Conservation (phyloP, 2,888 invertebrate species). For the Eutolmus rufibarbis region DNA sequence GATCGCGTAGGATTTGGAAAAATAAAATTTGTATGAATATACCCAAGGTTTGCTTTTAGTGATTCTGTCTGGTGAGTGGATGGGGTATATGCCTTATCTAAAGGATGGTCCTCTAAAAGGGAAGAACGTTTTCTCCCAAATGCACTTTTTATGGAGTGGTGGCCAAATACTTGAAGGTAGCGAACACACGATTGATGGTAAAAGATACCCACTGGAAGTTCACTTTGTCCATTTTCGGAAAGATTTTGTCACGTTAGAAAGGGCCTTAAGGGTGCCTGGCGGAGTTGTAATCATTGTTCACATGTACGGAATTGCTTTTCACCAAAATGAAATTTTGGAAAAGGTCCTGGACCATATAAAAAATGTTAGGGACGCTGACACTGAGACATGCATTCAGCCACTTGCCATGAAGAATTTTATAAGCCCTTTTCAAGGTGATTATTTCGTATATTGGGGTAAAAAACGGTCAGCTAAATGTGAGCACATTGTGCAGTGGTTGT, state of each 20-base stretch:
- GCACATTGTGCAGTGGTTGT: constrained; percentile 68
- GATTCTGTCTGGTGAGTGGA: neutral
- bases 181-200: constrained; percentile 70
- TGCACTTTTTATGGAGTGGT: constrained; percentile 75
- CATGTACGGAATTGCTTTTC: constrained; percentile 65
- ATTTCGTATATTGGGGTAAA: constrained; percentile 72
- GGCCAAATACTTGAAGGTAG: constrained; percentile 69
- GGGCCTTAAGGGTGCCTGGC: constrained; percentile 68
- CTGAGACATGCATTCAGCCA: constrained; percentile 64
- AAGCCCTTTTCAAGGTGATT: constrained; percentile 69
- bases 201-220: constrained; percentile 69
- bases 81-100: constrained; percentile 65
- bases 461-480: constrained; percentile 63
- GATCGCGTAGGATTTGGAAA: neutral
- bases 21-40: neutral
- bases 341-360: constrained; percentile 55
- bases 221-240: constrained; percentile 69
- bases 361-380: constrained; percentile 65
- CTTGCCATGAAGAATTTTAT: constrained; percentile 65
- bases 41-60: neutral
- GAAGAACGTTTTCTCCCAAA: constrained; percentile 71
- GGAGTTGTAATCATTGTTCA: constrained; percentile 69
- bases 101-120: constrained; percentile 68
- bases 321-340: constrained; percentile 50
- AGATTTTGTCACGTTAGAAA: constrained; percentile 69